phyloP scores from a whole-genome alignment of 2,888 invertebrate species.

The Tribolium freemani region DNA sequence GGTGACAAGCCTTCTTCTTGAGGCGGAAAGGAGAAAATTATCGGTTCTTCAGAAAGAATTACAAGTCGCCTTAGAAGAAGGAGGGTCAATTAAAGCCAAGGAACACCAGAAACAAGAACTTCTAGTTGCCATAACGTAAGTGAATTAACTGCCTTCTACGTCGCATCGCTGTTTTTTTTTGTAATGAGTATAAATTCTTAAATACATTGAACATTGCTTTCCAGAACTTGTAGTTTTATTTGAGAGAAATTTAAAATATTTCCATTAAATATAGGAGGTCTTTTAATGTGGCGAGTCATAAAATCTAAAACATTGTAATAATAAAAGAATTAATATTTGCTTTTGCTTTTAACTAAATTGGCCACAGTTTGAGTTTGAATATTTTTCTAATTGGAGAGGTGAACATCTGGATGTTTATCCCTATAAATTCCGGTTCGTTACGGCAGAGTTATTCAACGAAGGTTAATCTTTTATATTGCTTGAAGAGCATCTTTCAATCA shows the following conservation, averaged over 20 bases:
- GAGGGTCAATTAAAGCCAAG: constrained; percentile 76
- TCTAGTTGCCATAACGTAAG: constrained; percentile 75
- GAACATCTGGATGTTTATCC: neutral
- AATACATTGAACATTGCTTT: too few relatives aligned
- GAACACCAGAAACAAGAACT: constrained; percentile 77
- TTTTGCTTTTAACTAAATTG: too few relatives aligned
- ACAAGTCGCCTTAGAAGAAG: constrained; percentile 74
- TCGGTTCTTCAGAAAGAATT: constrained; percentile 77
- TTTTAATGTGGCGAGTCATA: too few relatives aligned
- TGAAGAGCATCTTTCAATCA: neutral
- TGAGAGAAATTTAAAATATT: too few relatives aligned
- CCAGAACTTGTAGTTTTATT: too few relatives aligned
- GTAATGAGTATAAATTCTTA: too few relatives aligned
- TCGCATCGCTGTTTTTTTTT: too few relatives aligned
- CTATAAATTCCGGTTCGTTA: neutral
- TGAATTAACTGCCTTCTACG: neutral
- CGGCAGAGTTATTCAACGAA: neutral
- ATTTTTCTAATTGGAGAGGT: neutral
- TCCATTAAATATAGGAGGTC: too few relatives aligned
- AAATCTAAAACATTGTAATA: too few relatives aligned
- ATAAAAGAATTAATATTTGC: too few relatives aligned
- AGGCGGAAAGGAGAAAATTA: constrained; percentile 78
- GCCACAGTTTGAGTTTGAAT: too few relatives aligned
- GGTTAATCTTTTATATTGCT: neutral
- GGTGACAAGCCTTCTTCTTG: constrained; percentile 79